These are phyloP conservation scores for Garrulus glandarius DNA, from an alignment of 2,797 vertebrate genomes.

Conservation along the genomic window DNA sequence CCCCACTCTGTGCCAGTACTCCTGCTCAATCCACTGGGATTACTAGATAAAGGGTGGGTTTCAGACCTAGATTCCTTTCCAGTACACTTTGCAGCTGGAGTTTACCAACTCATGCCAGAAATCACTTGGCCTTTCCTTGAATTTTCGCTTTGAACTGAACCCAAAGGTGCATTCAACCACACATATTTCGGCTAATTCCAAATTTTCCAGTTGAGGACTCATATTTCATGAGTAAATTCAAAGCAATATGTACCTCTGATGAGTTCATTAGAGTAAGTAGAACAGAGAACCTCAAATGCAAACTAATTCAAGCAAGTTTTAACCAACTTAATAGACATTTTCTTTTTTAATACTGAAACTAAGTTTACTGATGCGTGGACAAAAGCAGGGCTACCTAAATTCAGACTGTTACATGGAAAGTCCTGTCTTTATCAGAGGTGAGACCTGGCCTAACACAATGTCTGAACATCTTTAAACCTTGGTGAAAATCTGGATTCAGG, in stretches of 20 bases:
- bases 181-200: slow-evolving; percentile 10
- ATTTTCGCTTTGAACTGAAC: slow-evolving; percentile 3
- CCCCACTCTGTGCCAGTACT: background rate
- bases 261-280: background rate
- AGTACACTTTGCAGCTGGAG: background rate
- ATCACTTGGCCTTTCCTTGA: background rate
- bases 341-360: background rate
- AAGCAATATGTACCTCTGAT: slow-evolving; percentile 33
- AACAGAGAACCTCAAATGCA: background rate
- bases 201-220: slow-evolving; percentile 17
- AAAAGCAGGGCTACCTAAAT: background rate
- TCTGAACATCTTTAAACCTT: background rate
- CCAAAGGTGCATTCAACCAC: slow-evolving; percentile 12
- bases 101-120: background rate
- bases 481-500: background rate
- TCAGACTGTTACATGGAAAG: background rate
- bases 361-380: background rate
- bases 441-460: background rate
- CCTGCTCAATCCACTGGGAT: background rate
- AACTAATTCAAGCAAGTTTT: background rate
- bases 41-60: background rate
- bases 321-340: background rate
- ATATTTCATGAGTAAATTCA: slow-evolving; percentile 28
- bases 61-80: background rate
- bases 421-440: background rate